Base-by-base conservation (phyloP, 1,140 invertebrate genomes). In the Leptonema lineaticorne region DNA sequence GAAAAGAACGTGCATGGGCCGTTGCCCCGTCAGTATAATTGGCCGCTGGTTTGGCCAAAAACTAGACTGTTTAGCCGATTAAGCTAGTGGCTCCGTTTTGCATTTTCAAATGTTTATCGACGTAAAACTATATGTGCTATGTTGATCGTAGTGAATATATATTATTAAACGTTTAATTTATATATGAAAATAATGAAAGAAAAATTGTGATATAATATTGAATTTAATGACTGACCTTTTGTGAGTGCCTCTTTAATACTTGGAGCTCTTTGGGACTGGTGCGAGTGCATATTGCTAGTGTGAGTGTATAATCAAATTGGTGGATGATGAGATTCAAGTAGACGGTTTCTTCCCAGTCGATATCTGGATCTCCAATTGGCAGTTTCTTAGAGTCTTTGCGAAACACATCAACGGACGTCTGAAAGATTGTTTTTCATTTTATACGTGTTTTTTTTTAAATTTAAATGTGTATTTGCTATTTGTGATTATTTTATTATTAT, bases 311-410 rank as follows among this genome's bases (percentile, higher is more conserved):
- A 79, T 98, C 94, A 83, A 99, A 95, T 83, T 98, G 95, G 84
- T 99, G 97, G 76, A 99, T 91, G 71, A 99, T 95, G 73, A 99
- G 85, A 84, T 99, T 99, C 53, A 99, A 85, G 84, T 98, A 99
- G 67, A 99, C 95, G 53, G 97, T 99, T 85, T 99, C 97, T 82
- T 99, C 95, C 97, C 97, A 99, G 83, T 98, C 96, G 74, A 98
- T 92, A 76, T 95, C 92, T 22, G 91, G 91, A 84, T 98, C 96
- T 60, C 94, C 93, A 73, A 95, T 92, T 28, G 97, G 97, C 74
- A 98, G 82, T 78, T 97, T 97, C 78, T 94, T 92, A 74, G 95
- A 97, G 81, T 98, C 95, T 81, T 96, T 94, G 63, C 97, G 89
- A 84, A 96, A 98, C 26, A 98, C 92, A 81, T 97, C 93, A 67